Percentiles rank a stretch among this genome's conserved stretches.
Evolutionary conservation across 2,113 vertebrate species (phyloP).

Genomic region (Poeciliopsis prolifica): DNA sequence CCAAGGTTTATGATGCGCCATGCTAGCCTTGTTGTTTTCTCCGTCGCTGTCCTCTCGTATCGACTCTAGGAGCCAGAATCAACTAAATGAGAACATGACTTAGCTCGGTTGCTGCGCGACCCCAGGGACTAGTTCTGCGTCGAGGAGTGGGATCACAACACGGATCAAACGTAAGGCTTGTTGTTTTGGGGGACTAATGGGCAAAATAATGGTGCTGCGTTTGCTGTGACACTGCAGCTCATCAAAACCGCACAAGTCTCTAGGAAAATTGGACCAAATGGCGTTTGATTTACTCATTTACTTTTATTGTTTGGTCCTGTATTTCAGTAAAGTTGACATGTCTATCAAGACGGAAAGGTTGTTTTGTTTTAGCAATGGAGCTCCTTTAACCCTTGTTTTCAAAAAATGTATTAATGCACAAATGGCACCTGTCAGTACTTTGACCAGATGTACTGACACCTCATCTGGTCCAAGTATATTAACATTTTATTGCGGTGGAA

Average conservation of each 20-base stretch:
- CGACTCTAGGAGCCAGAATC: slow-evolving; percentile 31
- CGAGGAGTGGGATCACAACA: slow-evolving; percentile 71
- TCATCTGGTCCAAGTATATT: not conserved
- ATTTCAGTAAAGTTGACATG: slow-evolving; percentile 28
- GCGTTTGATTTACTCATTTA: not conserved
- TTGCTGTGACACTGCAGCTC: slow-evolving; percentile 43
- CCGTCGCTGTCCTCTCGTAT: slow-evolving; percentile 39
- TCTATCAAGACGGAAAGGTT: slow-evolving; percentile 22
- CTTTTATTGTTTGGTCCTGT: slow-evolving; percentile 19
- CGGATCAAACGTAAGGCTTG: slow-evolving; percentile 46
- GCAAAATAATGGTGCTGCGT: slow-evolving; percentile 43
- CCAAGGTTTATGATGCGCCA: slow-evolving; percentile 53
- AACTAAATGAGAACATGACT: slow-evolving; percentile 71
- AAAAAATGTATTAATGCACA: no score
- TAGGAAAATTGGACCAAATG: not conserved
- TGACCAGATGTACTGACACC: not conserved
- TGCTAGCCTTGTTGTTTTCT: slow-evolving; percentile 52
- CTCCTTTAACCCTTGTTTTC: not conserved
- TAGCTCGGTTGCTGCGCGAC: slow-evolving; percentile 56
- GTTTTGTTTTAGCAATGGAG: not conserved
- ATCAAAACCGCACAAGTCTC: slow-evolving; percentile 47
- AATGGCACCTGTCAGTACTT: not conserved
- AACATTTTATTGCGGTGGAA: no score
- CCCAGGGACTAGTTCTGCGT: slow-evolving; percentile 75
- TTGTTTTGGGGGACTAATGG: slow-evolving; percentile 62